Conservation (phyloP, 2,888 invertebrate genomes). For the Agrypnus murinus region DNA sequence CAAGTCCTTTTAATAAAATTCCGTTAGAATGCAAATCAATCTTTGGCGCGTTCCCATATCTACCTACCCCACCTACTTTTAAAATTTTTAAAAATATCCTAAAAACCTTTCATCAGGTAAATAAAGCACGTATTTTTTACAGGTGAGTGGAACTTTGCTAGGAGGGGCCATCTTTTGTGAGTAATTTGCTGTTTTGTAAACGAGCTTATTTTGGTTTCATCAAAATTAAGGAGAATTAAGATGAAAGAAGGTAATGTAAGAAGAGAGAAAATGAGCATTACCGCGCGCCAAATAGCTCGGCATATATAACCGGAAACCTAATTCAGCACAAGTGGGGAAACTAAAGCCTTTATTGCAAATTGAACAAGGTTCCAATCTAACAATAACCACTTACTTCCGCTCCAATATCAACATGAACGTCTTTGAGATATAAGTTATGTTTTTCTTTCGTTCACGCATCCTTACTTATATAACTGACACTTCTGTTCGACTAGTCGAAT, state of each 20-base stretch:
- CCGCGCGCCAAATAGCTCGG: conserved; percentile 7
- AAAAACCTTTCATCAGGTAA: too few relatives aligned
- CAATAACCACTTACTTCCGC: conserved; percentile 37
- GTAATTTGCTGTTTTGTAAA: conserved; percentile 21
- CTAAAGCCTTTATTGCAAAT: conserved; percentile 41
- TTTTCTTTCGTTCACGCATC: conserved; percentile 9
- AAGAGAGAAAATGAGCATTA: conserved; percentile 12
- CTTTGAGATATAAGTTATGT: conserved; percentile 26
- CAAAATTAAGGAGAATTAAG: conserved; percentile 19
- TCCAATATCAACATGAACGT: conserved; percentile 31
- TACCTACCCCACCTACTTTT: too few relatives aligned
- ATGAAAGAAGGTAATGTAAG: conserved; percentile 9
- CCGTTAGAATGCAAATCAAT: too few relatives aligned
- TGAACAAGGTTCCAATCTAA: conserved; percentile 38
- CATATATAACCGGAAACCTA: conserved; percentile 22
- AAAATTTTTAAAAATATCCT: too few relatives aligned
- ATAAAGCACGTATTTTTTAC: background rate
- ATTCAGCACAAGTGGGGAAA: conserved; percentile 34
- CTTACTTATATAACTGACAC: conserved; percentile 19
- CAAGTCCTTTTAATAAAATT: too few relatives aligned
- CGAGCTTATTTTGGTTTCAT: conserved; percentile 1
- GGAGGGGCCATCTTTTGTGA: too few relatives aligned
- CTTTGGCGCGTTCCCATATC: too few relatives aligned
- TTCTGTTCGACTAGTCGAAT: conserved; percentile 7
- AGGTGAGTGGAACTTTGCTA: background rate